Evolutionary conservation across 2,113 vertebrate genomes (phyloP).

Genomic region (Lepisosteus osseus): DNA sequence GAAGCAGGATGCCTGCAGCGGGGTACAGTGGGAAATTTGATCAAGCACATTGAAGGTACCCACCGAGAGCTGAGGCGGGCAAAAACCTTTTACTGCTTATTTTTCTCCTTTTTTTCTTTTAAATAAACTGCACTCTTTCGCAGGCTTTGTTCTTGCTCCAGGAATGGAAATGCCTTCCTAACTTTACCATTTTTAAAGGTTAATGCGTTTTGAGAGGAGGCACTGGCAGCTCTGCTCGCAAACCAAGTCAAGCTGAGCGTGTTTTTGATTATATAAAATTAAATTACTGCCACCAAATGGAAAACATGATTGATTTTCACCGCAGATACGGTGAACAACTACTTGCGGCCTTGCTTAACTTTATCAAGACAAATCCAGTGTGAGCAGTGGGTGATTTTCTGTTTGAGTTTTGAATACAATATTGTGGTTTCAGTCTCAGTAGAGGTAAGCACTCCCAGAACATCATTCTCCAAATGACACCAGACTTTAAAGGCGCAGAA

Average conservation of each 20-base stretch:
- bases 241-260: slow-evolving; percentile 36
- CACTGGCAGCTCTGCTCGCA: slow-evolving; percentile 36
- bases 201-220: slow-evolving; percentile 44
- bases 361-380: slow-evolving; percentile 54
- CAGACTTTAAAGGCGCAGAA: no score
- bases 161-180: slow-evolving; percentile 20
- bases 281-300: slow-evolving; percentile 52
- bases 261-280: slow-evolving; percentile 59
- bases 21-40: background rate
- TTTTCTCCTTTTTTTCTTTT: slow-evolving; percentile 17
- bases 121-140: slow-evolving; percentile 43
- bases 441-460: no score
- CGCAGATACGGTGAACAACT: slow-evolving; percentile 39
- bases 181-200: slow-evolving; percentile 32
- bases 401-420: background rate
- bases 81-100: slow-evolving; percentile 9
- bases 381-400: slow-evolving; percentile 35
- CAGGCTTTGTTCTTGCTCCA: slow-evolving; percentile 24
- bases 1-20: slow-evolving; percentile 21
- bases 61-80: slow-evolving; percentile 24
- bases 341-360: slow-evolving; percentile 46
- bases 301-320: slow-evolving; percentile 55
- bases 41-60: slow-evolving; percentile 11
- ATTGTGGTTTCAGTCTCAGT: background rate
- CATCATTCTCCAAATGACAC: no score